Evolutionary conservation across 2,797 vertebrate species (phyloP).

Genomic region (Petrocephalus sullivani): DNA sequence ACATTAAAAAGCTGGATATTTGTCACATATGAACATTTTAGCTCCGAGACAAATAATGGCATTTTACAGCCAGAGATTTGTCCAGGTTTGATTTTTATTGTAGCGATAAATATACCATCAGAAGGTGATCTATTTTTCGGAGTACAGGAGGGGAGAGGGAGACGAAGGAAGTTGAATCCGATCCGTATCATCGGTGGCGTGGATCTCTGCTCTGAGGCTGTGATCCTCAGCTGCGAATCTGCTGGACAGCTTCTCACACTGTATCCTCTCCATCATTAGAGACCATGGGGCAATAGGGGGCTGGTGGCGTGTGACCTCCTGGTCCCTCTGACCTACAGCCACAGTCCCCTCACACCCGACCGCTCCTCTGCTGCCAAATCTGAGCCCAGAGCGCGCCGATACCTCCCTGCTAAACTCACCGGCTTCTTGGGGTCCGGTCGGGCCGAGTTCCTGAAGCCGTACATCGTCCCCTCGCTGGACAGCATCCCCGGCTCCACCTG

Average conservation of each 20-base stretch:
- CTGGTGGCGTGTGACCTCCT: background rate
- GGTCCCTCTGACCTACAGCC: background rate
- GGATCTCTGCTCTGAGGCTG: background rate
- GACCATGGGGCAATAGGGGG: background rate
- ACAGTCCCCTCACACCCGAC: background rate
- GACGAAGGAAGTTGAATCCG: background rate
- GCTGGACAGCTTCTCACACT: background rate
- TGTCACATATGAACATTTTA: background rate
- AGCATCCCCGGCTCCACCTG: conserved; percentile 21
- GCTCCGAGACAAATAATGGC: background rate
- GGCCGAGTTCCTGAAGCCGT: conserved; percentile 29
- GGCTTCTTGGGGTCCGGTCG: conserved; percentile 49
- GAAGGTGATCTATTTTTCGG: background rate
- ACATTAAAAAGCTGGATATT: background rate
- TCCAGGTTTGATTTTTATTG: background rate
- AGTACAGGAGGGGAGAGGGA: background rate
- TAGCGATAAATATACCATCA: background rate
- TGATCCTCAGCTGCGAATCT: background rate
- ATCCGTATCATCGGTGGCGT: background rate
- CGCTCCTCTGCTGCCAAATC: background rate
- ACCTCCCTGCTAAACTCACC: conserved; percentile 50
- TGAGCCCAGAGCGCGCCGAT: background rate
- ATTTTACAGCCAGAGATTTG: background rate
- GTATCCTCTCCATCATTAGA: background rate
- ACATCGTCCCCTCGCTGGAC: conserved; percentile 22